Conservation (phyloP, 2,888 invertebrate species). For the Brachypterus glaber region DNA sequence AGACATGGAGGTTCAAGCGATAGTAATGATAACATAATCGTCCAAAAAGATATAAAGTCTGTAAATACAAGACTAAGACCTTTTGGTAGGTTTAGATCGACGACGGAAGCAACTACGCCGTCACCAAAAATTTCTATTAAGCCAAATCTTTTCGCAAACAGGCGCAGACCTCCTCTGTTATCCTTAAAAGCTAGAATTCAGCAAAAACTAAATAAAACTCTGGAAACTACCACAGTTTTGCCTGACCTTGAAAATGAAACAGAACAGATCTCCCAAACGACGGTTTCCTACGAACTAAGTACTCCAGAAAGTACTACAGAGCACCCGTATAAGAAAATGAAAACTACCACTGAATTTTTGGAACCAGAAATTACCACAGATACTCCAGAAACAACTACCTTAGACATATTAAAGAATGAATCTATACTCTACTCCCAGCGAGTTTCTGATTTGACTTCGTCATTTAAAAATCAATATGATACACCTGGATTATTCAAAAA, state of each 20-base stretch:
- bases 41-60: slow-evolving; percentile 28
- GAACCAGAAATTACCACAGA: slow-evolving; percentile 39
- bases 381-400: slow-evolving; percentile 39
- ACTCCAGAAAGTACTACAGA: slow-evolving; percentile 17
- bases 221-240: slow-evolving; percentile 15
- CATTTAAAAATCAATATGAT: slow-evolving; percentile 61
- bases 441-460: slow-evolving; percentile 63
- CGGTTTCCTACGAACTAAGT: slow-evolving; percentile 11
- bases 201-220: slow-evolving; percentile 25
- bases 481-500: slow-evolving; percentile 64
- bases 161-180: slow-evolving; percentile 31
- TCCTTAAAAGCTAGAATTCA: slow-evolving; percentile 31
- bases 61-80: slow-evolving; percentile 34
- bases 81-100: slow-evolving; percentile 31
- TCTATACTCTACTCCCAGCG: slow-evolving; percentile 53
- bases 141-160: slow-evolving; percentile 34
- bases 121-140: slow-evolving; percentile 34
- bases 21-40: slow-evolving; percentile 22
- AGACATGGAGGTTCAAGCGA: slow-evolving; percentile 23
- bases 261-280: slow-evolving; percentile 11
- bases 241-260: slow-evolving; percentile 17
- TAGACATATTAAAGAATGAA: slow-evolving; percentile 35
- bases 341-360: slow-evolving; percentile 22
- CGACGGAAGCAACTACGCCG: slow-evolving; percentile 28
- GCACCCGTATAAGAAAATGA: slow-evolving; percentile 9